Evolutionary conservation across 2,888 invertebrate genomes (phyloP).

Genomic region (Pristionchus maxplancki): DNA sequence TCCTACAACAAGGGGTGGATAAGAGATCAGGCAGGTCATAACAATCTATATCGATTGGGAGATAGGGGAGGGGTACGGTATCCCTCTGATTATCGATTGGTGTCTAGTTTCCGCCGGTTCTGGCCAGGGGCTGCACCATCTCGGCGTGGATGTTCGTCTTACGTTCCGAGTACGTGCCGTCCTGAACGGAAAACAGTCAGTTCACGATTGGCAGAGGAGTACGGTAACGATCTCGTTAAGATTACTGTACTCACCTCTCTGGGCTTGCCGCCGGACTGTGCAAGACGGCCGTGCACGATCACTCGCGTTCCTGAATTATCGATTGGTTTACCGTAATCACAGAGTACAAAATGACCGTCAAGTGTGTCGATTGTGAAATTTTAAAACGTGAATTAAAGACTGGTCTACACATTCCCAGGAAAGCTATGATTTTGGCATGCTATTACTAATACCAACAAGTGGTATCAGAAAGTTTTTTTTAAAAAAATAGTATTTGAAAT

Average conservation of each 20-base stretch:
- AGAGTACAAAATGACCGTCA: neutral
- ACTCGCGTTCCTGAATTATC: conserved; percentile 64
- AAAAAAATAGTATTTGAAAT: neutral
- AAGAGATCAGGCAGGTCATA: conserved; percentile 20
- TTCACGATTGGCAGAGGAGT: neutral
- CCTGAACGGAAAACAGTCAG: conserved; percentile 30
- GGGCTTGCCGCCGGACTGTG: conserved; percentile 64
- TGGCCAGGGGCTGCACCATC: conserved; percentile 60
- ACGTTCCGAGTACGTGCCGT: conserved; percentile 65
- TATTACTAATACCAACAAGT: no score
- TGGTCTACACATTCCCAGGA: no score
- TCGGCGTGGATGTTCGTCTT: conserved; percentile 66
- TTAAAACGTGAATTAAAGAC: neutral
- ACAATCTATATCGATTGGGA: neutral
- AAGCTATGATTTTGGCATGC: no score
- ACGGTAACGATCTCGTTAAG: neutral
- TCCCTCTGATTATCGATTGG: neutral
- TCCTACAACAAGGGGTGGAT: neutral
- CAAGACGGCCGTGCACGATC: conserved; percentile 67
- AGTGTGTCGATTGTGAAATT: no score
- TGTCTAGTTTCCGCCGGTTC: neutral
- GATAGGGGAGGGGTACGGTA: neutral
- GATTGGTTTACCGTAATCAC: neutral
- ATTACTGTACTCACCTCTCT: conserved; percentile 54
- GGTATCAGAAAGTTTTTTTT: neutral